Base-by-base conservation (phyloP, 2,113 vertebrate species). In the Gymnogyps californianus region DNA sequence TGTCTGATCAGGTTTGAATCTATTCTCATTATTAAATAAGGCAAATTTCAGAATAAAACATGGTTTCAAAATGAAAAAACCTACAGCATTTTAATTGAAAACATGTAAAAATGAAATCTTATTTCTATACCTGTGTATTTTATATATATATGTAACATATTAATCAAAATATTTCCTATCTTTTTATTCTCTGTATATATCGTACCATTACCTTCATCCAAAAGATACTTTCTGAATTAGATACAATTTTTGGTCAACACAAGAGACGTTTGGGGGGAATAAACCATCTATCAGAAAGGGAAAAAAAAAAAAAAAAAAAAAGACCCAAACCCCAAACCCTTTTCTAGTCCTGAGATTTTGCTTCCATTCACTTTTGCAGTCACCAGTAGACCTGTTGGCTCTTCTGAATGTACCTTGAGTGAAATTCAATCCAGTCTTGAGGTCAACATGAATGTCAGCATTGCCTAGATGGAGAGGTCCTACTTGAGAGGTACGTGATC, bases 251-350 rank as follows among this genome's bases (percentile, higher is more conserved):
- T 89, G 21, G 18, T 16, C 28, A 74, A 77, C 11, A 40, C 1
- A 19, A 69, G n/a, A 71, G 51, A 85, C 21, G 9, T 59, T 51
- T 71, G 4, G 22, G 9, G 16, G 9, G 8, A 78, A 61, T 57
- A 87, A 66, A 5, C 8, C 7, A 29, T 12, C 51, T 36, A 14
- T 18, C 15, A 71, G 29, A 57, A 77, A 6, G 3, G 5, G 11
- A 2, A 3, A 17, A n/a, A 10, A 11, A 21, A 9, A 15, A 16
- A 12, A 11, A 15, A 6, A 20, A 6, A 11, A 9, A 2, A n/a
- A 21, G 5, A 5, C 7, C 13, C 18, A n/a, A 70, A 2, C 6
- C 12, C 42, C 5, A 38, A 75, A 38, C 22, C 4, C 10, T 49
- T 65, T 93, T 57, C 52, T 69, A 10, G 2, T 44, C 49, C 34